phyloP scores from a whole-genome alignment of 1,140 invertebrate species.

The Araneus ventricosus region DNA sequence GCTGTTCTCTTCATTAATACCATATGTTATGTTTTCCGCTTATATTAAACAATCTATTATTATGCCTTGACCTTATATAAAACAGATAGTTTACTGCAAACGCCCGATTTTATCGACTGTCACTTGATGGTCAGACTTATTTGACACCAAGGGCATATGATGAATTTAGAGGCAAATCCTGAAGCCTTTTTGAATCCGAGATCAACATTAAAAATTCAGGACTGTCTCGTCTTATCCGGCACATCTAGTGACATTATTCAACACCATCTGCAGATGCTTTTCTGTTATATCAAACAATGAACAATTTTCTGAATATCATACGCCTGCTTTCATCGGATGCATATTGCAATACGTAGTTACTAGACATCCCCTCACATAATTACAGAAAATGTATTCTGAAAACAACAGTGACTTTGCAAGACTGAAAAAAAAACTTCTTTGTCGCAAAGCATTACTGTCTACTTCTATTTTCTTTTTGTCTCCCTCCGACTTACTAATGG shows the following conservation, averaged over 20 bases:
- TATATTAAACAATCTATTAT: too few species aligned
- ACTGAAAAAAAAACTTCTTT: background rate
- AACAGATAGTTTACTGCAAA: too few species aligned
- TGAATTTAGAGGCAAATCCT: background rate
- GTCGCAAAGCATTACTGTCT: constrained; percentile 49
- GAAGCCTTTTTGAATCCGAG: too few species aligned
- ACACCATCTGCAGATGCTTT: too few species aligned
- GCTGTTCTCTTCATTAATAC: too few species aligned
- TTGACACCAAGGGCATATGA: background rate
- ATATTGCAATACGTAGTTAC: constrained; percentile 9
- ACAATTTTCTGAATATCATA: background rate
- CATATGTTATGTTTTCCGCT: too few species aligned
- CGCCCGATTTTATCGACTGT: too few species aligned
- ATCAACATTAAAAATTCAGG: background rate
- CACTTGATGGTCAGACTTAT: too few species aligned
- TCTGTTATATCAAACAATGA: too few species aligned
- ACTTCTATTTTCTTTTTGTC: constrained; percentile 32
- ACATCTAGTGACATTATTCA: too few species aligned
- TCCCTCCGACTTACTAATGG: constrained; percentile 57
- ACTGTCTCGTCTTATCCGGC: too few species aligned
- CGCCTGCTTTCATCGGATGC: background rate
- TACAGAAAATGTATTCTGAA: constrained; percentile 63
- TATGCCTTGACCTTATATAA: too few species aligned
- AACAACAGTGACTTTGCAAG: constrained; percentile 21
- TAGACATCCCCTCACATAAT: constrained; percentile 62